These are phyloP conservation scores for Corythornis cristatus DNA, from an alignment of 2,113 vertebrate species.

Conservation along the genomic window DNA sequence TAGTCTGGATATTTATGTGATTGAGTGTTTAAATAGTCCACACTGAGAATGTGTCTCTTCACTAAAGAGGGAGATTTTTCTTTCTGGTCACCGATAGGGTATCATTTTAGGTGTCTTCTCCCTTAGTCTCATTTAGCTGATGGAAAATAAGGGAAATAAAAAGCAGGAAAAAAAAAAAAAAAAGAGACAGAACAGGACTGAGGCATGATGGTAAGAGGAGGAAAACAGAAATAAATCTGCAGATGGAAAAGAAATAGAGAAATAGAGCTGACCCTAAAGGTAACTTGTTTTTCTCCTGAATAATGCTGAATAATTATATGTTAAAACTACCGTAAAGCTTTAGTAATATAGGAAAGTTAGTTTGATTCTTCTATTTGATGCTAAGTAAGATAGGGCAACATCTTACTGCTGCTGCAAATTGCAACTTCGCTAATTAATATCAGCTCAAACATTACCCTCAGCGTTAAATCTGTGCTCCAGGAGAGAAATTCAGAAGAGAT, in stretches of 20 bases:
- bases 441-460: not conserved
- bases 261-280: not conserved
- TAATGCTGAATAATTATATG: not conserved
- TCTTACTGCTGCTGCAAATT: not conserved
- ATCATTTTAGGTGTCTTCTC: not conserved
- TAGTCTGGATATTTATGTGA: not conserved
- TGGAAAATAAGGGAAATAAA: not conserved
- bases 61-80: not conserved
- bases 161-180: not conserved
- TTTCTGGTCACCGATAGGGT: not conserved
- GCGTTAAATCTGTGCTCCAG: not conserved
- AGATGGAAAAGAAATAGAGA: not conserved
- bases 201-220: not conserved
- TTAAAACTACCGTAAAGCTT: not conserved
- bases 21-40: not conserved
- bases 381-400: not conserved
- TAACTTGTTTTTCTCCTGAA: not conserved
- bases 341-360: not conserved
- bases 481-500: not conserved
- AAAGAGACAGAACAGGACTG: not conserved
- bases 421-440: not conserved
- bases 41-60: not conserved
- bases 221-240: not conserved
- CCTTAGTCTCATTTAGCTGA: not conserved
- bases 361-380: not conserved